phyloP scores from a whole-genome alignment of 2,888 invertebrate genomes.

The Parnassius glacialis region DNA sequence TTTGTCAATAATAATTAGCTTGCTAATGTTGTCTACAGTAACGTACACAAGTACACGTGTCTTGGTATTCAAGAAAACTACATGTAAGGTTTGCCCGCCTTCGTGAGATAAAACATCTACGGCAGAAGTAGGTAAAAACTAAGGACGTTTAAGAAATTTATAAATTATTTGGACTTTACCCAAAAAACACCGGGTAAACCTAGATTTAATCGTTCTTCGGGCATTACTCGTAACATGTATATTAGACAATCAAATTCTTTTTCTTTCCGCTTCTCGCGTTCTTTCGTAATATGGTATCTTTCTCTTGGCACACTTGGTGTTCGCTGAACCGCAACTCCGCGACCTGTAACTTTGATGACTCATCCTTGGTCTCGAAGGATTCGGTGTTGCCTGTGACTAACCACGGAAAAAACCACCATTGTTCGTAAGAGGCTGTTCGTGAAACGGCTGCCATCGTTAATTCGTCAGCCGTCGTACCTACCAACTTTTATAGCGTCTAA shows the following conservation, averaged over 20 bases:
- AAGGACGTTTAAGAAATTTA: too few species aligned
- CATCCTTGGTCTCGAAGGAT: conserved; percentile 68
- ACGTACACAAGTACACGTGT: too few species aligned
- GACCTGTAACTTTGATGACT: conserved; percentile 62
- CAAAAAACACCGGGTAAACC: too few species aligned
- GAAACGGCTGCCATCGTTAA: conserved; percentile 38
- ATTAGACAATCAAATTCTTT: neutral
- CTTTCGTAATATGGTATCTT: conserved; percentile 33
- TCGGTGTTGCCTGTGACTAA: conserved; percentile 60
- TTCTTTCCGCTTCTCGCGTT: conserved; percentile 6
- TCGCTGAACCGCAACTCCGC: conserved; percentile 60
- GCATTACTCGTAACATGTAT: too few species aligned
- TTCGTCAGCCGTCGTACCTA: conserved; percentile 33
- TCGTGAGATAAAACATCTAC: too few species aligned
- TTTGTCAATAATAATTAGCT: too few species aligned
- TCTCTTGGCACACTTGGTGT: conserved; percentile 40
- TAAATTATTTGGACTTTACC: too few species aligned
- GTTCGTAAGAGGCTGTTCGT: conserved; percentile 41
- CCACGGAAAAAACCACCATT: conserved; percentile 57
- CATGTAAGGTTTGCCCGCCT: too few species aligned
- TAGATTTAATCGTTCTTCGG: too few species aligned
- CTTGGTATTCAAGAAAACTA: too few species aligned
- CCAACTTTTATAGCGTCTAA: conserved; percentile 37
- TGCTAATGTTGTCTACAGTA: too few species aligned
- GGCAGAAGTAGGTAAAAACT: too few species aligned